Conservation (phyloP, 1,140 invertebrate genomes). For the Armadillidium nasatum region DNA sequence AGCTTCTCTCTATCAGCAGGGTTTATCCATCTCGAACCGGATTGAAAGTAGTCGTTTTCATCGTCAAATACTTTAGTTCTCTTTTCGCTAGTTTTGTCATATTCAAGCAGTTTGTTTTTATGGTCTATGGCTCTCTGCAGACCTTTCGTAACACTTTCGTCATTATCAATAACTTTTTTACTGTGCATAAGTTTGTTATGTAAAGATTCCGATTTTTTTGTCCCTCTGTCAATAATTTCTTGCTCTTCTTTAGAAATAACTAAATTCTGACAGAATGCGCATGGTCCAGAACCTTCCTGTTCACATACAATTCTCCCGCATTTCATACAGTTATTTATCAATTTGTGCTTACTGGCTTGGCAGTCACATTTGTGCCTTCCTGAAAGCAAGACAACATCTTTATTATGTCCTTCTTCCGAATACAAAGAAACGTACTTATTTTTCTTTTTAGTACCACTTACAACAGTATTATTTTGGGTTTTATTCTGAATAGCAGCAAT, state of each 20-base stretch:
- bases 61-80: slow-evolving; percentile 90
- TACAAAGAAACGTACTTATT: slow-evolving; percentile 71
- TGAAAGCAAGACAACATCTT: slow-evolving; percentile 62
- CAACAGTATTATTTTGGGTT: neutral
- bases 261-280: slow-evolving; percentile 80
- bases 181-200: slow-evolving; percentile 64
- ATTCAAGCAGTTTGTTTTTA: slow-evolving; percentile 77
- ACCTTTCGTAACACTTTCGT: slow-evolving; percentile 33
- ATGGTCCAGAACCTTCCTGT: slow-evolving; percentile 94
- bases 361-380: slow-evolving; percentile 79
- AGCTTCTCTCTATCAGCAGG: slow-evolving; percentile 64
- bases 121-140: slow-evolving; percentile 68
- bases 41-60: slow-evolving; percentile 85
- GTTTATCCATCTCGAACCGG: slow-evolving; percentile 74
- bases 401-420: slow-evolving; percentile 61
- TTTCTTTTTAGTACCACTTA: slow-evolving; percentile 60
- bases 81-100: slow-evolving; percentile 73
- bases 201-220: slow-evolving; percentile 64
- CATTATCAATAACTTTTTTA: slow-evolving; percentile 46
- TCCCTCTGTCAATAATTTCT: slow-evolving; percentile 60
- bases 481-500: neutral
- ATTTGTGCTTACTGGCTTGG: slow-evolving; percentile 79
- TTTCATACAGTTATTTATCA: slow-evolving; percentile 88
- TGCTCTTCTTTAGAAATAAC: slow-evolving; percentile 70
- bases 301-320: slow-evolving; percentile 93